Percentiles rank a stretch among this genome's conserved stretches.
Conservation (phyloP, 2,888 invertebrate genomes). For the Phalera bucephala region DNA sequence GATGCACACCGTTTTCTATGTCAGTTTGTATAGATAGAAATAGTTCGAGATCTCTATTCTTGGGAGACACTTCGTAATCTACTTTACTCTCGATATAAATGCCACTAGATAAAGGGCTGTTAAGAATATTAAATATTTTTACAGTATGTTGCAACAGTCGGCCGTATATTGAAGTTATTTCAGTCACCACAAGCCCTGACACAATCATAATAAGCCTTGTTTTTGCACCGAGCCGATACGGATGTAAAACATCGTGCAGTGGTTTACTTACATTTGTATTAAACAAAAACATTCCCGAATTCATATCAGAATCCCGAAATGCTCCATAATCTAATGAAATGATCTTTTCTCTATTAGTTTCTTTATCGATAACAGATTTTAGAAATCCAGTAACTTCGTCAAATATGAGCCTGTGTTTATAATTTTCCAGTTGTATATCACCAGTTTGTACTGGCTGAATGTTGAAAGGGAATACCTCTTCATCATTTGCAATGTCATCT, state of each 20-base stretch:
- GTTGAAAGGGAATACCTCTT: constrained; percentile 45
- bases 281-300: constrained; percentile 98
- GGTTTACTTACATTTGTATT: constrained; percentile 93
- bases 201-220: constrained; percentile 87
- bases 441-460: constrained; percentile 88
- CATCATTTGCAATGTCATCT: constrained; percentile 38
- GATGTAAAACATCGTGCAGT: constrained; percentile 89
- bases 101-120: constrained; percentile 86
- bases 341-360: constrained; percentile 51
- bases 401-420: constrained; percentile 89
- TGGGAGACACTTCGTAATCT: constrained; percentile 92
- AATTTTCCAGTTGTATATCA: constrained; percentile 92
- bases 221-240: constrained; percentile 84
- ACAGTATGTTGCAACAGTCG: constrained; percentile 89
- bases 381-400: constrained; percentile 92
- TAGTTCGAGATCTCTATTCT: constrained; percentile 93
- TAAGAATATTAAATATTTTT: constrained; percentile 88
- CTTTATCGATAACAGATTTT: constrained; percentile 87
- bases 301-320: constrained; percentile 92
- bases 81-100: constrained; percentile 91
- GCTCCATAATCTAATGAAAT: constrained; percentile 89
- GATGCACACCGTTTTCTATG: constrained; percentile 90
- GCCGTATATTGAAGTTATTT: constrained; percentile 91
- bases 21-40: constrained; percentile 95
- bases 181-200: constrained; percentile 91